Base-by-base conservation (phyloP, 2,113 vertebrate species). In the Columbina picui region DNA sequence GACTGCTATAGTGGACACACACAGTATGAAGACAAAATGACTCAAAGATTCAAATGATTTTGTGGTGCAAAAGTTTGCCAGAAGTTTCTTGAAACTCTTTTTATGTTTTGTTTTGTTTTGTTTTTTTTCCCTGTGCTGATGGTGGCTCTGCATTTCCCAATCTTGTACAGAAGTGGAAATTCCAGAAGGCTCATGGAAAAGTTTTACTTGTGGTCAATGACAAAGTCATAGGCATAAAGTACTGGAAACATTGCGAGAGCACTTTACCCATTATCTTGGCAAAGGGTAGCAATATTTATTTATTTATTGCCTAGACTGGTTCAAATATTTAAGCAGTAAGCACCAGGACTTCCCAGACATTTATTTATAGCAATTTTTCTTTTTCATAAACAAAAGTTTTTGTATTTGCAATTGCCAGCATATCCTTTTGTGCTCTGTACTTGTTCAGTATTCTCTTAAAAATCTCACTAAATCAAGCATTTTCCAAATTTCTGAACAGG, bases 161-260 rank as follows among this genome's bases (percentile, higher is more conserved):
- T 70, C 65, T 79, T 70, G 47, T 34, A 47, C 63, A 74, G 49
- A 97, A 94, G 47, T 70, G 75, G 89, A 95, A 96, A 95, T 85
- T 95, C 74, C 70, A 85, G 74, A 93, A 63, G 30, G 39, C 26
- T 93, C 84, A 85, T 90, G 91, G 91, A 90, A 96, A 93, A 74
- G 30, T 93, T 95, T 93, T 65, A 14, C 53, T 91, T 96, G 93
- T 94, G 94, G 91, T 96, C 74, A 87, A 5, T 94, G 95, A 95
- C 59, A 57, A 80, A 95, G 32, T 3, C 59, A n/a, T 85, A 86
- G 52, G 13, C 75, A 59, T 59, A 90, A 95, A 91, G 41, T 93
- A 93, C 85, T 87, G 94, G 93, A 96, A 96, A 97, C 6, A 61
- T 41, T 82, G 29, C 53, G 52, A 91, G 82, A 74, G 3, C 34